A percentile compares a stretch with the other conserved stretches of the same genome.
Conservation (phyloP, 2,888 invertebrate genomes). For the Diaprepes abbreviatus region DNA sequence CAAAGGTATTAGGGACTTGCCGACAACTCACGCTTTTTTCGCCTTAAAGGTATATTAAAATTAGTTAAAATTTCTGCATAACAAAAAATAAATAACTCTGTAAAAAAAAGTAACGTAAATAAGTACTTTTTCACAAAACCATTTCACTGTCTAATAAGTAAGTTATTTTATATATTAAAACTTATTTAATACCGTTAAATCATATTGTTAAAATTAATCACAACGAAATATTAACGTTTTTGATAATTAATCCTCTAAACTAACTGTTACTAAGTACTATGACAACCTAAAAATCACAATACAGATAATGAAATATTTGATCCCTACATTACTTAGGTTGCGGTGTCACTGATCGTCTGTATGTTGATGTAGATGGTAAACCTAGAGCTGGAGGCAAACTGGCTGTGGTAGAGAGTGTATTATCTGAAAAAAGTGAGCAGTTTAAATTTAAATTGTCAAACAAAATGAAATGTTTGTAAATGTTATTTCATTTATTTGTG, state of each 20-base stretch:
- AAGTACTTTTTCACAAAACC: constrained; percentile 15
- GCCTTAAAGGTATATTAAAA: neutral
- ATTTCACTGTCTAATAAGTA: neutral
- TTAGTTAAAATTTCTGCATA: neutral
- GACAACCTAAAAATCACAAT: constrained; percentile 17
- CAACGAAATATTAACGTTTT: neutral
- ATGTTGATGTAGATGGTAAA: constrained; percentile 61
- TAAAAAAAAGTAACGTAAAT: constrained; percentile 12
- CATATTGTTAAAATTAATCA: neutral
- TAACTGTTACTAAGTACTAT: neutral
- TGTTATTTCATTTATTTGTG: too few relatives aligned
- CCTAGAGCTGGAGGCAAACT: constrained; percentile 71
- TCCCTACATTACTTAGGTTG: constrained; percentile 58
- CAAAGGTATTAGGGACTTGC: too few relatives aligned
- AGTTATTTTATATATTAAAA: neutral
- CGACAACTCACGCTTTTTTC: neutral
- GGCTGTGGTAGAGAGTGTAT: constrained; percentile 73
- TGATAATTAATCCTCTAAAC: neutral
- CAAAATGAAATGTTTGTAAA: too few relatives aligned
- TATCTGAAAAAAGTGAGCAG: constrained; percentile 63
- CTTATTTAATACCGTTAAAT: neutral
- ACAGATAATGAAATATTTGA: constrained; percentile 15
- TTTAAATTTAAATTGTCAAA: too few relatives aligned
- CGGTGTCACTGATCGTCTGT: constrained; percentile 62
- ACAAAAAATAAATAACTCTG: constrained; percentile 14